Base-by-base conservation (phyloP, 2,888 invertebrate genomes). In the Epsilonema sp. region DNA sequence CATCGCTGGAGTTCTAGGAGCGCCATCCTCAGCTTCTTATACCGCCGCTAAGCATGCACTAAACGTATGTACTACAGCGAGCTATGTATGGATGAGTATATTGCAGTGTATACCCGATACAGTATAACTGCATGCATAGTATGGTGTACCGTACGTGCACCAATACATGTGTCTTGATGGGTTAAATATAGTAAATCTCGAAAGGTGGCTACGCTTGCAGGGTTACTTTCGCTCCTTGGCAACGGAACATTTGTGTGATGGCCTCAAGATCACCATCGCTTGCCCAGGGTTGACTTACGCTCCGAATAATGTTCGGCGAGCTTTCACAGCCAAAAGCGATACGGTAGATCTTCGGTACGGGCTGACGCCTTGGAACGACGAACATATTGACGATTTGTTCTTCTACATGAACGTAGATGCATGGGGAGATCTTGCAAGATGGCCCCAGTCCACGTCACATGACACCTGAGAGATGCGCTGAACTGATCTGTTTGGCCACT, bases 31-130 rank as follows among this genome's bases (percentile, higher is more conserved):
- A 26, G 62, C 60, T 3, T 61, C 64, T 5, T 65, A 83, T 59
- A 76, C 76, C 16, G 82, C 74, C 20, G 72, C 79, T 1, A 84
- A 84, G 65, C 77, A 78, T 67, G 80, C 82, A 0, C 59, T 83
- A 39, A 79, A 81, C 63, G 82, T 79, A 55, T 50, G 55, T 31
- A 16, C 31, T 31, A 16, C 31, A 11, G 31, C 8, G 8, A 31
- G 31, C 16, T 31, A n/a, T n/a, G n/a, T n/a, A n/a, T n/a, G n/a
- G n/a, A n/a, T n/a, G n/a, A n/a, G n/a, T n/a, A n/a, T n/a, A n/a
- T n/a, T n/a, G n/a, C n/a, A n/a, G n/a, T n/a, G n/a, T n/a, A n/a
- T n/a, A n/a, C n/a, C n/a, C n/a, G n/a, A n/a, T n/a, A n/a, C n/a
- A n/a, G n/a, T n/a, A n/a, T n/a, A n/a, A n/a, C n/a, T n/a, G n/a